Percentiles rank a stretch among this genome's conserved stretches.
Conservation (phyloP, 2,797 vertebrate genomes). For the Tadarida brasiliensis region DNA sequence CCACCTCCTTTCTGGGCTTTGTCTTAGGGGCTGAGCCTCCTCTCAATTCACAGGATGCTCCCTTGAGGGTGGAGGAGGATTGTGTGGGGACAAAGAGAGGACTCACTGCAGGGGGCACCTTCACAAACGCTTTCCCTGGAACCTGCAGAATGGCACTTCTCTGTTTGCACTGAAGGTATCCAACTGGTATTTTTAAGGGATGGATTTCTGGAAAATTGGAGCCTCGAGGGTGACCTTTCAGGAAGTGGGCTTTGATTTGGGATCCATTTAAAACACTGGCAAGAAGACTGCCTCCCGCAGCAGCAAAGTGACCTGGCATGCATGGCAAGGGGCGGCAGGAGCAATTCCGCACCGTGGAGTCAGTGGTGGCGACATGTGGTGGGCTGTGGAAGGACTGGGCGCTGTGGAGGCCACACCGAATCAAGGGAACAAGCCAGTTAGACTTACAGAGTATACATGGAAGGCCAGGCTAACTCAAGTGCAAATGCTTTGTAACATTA, state of each 20-base stretch:
- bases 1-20: neutral
- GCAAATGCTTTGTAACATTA: conserved; percentile 25
- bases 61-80: conserved; percentile 13
- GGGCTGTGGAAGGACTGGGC: neutral
- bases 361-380: neutral
- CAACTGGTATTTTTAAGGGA: conserved; percentile 63
- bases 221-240: conserved; percentile 33
- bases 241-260: conserved; percentile 59
- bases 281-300: neutral
- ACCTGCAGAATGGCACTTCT: neutral
- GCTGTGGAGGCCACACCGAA: rapidly evolving
- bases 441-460: neutral
- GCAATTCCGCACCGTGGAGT: neutral
- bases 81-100: conserved; percentile 36
- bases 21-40: neutral
- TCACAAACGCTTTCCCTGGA: conserved; percentile 35
- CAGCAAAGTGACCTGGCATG: neutral
- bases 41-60: conserved; percentile 41
- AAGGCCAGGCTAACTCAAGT: neutral
- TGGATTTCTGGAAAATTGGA: conserved; percentile 53
- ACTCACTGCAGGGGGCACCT: neutral
- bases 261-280: conserved; percentile 34
- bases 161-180: conserved; percentile 48
- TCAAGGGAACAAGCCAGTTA: neutral
- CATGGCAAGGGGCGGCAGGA: neutral